Base-by-base conservation (phyloP, 2,888 invertebrate genomes). In the Autographa pulchrina region DNA sequence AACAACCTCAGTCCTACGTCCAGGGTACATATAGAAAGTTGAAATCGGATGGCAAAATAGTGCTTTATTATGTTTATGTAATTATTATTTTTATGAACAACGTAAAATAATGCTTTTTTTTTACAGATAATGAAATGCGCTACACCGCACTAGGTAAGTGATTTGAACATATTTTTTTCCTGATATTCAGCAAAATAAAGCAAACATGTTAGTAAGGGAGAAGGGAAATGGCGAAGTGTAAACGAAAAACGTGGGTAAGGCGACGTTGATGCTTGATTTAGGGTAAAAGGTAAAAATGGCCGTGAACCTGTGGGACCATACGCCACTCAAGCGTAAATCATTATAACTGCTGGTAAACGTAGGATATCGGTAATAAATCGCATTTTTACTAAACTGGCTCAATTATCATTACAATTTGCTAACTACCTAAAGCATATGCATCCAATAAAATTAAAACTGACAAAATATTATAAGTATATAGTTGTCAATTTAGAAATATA, bases 71-170 rank as follows among this genome's bases (percentile, higher is more conserved):
- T 25, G 3, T 25, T 25, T 2, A 25, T 3, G 1, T 25, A 25
- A 25, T 25, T 25, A 25, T 25, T 25, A 25, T 3, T 25, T 25
- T 25, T 25, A 25, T 25, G 3, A 25, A 3, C 25, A 8, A 16
- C 18, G 6, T 3, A 13, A 52, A 54, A 32, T 63, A 18, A 14
- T 54, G 11, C 60, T 9, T 68, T 68, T 66, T 68, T 56, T 65
- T 78, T 32, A 7, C 78, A 78, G 78, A 74, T 82, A 61, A 54
- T 54, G 60, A 66, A 58, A 58, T 66, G 61, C 75, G 8, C 78
- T 61, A 32, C 74, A 61, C 32, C 73, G 78, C 25, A 52, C 43
- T 68, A 78, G 66, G 78, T 78, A 82, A 78, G 82, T 78, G 62
- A 11, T 25, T 56, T 56, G 4, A 0, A 13, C 13, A 56, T n/a